Evolutionary conservation across 2,888 invertebrate species (phyloP), one percentile per base, ranked within the genome.

Genomic region (Acleris sparsana): DNA sequence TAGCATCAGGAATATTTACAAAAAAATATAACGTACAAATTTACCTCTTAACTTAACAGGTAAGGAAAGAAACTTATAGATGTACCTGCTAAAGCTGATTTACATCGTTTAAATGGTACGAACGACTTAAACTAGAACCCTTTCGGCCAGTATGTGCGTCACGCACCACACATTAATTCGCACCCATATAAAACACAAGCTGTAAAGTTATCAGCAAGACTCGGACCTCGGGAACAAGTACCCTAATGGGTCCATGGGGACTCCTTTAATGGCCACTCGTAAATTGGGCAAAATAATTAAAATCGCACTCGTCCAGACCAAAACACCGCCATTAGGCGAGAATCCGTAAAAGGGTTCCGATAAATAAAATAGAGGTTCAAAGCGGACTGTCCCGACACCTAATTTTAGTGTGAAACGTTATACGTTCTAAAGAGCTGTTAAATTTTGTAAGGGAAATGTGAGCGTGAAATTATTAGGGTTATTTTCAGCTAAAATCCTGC

Each of bases 251-350:
- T 79, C 89, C 71, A 87, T 71, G 75, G 88, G 89, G 92, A 84
- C 79, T 88, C 82, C 89, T 91, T 89, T 92, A 92, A 92, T 88
- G 88, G 88, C 83, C 84, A 88, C 88, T 89, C 91, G 92, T 92
- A 92, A 92, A 92, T 92, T 92, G 91, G 84, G 87, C 91, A 90
- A 92, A 92, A 92, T 92, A 92, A 92, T 92, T 92, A 92, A 92
- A 92, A 92, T 89, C 86, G 86, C 85, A 81, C 86, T 85, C 86
- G 75, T 82, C 77, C 78, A 78, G 87, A 84, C 91, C 90, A 88
- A 89, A 92, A 91, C 91, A 91, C 74, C 80, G 79, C 89, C 87
- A 89, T 92, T 92, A 90, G 80, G 77, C 72, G 75, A 58, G 58
- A 60, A 60, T 62, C 70, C 82, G 84, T 84, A 86, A 89, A 88